These are phyloP conservation scores for Rhizoglyphus robini DNA, from an alignment of 1,140 invertebrate species.

Conservation along the genomic window DNA sequence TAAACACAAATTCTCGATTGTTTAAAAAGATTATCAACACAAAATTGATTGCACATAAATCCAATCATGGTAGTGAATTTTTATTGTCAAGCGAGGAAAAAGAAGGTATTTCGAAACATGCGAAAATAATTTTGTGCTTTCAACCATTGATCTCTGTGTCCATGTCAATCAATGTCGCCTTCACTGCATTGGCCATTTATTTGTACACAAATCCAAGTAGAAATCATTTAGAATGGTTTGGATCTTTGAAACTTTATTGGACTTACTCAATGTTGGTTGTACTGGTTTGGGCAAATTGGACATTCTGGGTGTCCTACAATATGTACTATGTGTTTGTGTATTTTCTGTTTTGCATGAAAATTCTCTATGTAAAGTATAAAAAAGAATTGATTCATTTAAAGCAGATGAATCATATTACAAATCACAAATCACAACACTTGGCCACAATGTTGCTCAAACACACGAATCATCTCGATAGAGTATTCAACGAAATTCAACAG, in stretches of 20 bases:
- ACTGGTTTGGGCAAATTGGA: not conserved
- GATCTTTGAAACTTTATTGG: not conserved
- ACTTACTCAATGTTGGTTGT: not conserved
- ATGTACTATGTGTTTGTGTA: not conserved
- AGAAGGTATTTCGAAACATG: too few relatives aligned
- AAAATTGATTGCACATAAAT: not conserved
- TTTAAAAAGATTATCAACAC: too few relatives aligned
- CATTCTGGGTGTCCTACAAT: not conserved
- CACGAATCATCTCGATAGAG: too few relatives aligned
- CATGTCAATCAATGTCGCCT: not conserved
- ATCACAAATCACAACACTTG: too few relatives aligned
- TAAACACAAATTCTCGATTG: too few relatives aligned
- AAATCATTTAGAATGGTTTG: not conserved
- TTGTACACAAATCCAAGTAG: not conserved
- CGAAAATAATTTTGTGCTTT: not conserved
- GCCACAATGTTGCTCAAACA: too few relatives aligned
- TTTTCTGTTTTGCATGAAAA: not conserved
- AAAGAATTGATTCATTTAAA: too few relatives aligned
- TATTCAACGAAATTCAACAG: not conserved
- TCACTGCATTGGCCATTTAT: not conserved
- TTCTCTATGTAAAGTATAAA: too few relatives aligned
- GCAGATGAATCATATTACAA: too few relatives aligned
- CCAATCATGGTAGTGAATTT: not conserved
- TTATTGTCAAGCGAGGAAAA: too few relatives aligned
- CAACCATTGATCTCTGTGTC: not conserved